Percentiles rank a stretch among this genome's conserved stretches.
phyloP scores from a whole-genome alignment of 2,797 vertebrate species.

The Protosalanx chinensis region DNA sequence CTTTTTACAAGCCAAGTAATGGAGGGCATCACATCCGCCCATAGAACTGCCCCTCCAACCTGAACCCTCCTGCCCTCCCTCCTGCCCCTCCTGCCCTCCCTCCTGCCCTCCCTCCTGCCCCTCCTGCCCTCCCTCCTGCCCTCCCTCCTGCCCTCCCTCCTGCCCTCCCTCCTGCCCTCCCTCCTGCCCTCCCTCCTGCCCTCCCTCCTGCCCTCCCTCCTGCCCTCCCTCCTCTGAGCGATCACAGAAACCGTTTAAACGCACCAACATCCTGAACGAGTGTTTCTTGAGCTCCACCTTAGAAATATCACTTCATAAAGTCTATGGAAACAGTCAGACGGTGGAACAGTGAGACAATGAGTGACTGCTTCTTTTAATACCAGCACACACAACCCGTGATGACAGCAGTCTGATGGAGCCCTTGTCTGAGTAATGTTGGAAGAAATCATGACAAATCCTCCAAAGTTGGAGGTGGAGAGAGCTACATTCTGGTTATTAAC shows the following conservation, averaged over 20 bases:
- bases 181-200: no score
- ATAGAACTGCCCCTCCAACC: no score
- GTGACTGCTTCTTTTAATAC: conserved; percentile 1
- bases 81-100: no score
- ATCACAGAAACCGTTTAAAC: neutral
- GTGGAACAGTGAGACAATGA: neutral
- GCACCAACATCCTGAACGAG: neutral
- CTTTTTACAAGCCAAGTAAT: neutral
- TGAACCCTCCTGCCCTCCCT: no score
- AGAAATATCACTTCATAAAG: neutral
- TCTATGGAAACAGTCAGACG: neutral
- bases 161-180: no score
- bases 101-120: no score
- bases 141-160: no score
- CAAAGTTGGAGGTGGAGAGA: conserved; percentile 13
- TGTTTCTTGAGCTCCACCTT: neutral
- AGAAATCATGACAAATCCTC: conserved; percentile 26
- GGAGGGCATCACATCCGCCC: no score
- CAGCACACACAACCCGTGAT: conserved; percentile 22
- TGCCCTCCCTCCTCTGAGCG: no score
- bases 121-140: no score
- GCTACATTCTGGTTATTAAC: conserved; percentile 33
- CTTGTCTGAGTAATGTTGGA: conserved; percentile 23
- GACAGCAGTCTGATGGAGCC: conserved; percentile 8
- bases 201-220: no score